These are phyloP conservation scores for Rhizoglyphus robini DNA, from an alignment of 1,140 invertebrate genomes.

Conservation along the genomic window DNA sequence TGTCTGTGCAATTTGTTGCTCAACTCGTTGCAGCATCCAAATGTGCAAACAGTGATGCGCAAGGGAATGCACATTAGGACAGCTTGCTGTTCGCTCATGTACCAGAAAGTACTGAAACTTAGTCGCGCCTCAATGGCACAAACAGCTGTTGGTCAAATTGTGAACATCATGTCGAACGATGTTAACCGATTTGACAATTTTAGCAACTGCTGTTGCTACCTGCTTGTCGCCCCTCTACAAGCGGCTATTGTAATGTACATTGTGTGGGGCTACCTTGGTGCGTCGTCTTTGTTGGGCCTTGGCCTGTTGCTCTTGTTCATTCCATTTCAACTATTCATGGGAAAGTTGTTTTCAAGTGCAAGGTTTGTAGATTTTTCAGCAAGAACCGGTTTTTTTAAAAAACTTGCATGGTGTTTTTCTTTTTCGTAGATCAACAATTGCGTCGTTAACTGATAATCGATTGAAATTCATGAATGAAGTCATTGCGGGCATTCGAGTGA, in stretches of 20 bases:
- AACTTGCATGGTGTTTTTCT: too few relatives aligned
- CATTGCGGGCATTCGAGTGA: too few relatives aligned
- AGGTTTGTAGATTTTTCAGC: too few relatives aligned
- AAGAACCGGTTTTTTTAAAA: too few relatives aligned
- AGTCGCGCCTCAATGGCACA: conserved; percentile 49
- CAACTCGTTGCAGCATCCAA: conserved; percentile 50
- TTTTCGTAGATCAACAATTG: too few relatives aligned
- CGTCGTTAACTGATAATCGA: conserved; percentile 61
- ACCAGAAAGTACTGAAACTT: conserved; percentile 40
- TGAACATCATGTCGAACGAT: too few relatives aligned
- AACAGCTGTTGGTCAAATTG: conserved; percentile 69
- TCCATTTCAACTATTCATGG: conserved; percentile 22
- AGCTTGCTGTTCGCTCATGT: conserved; percentile 41
- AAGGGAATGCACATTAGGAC: conserved; percentile 40
- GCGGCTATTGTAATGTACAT: conserved; percentile 21
- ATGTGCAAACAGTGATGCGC: not conserved
- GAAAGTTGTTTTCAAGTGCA: conserved; percentile 17
- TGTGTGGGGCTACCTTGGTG: too few relatives aligned
- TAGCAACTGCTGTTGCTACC: conserved; percentile 12
- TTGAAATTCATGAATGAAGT: conserved; percentile 79
- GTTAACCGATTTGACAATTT: too few relatives aligned
- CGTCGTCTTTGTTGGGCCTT: conserved; percentile 14
- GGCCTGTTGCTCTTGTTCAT: conserved; percentile 21
- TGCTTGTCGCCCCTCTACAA: conserved; percentile 24
- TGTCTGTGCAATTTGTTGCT: conserved; percentile 40